Evolutionary conservation across 1,140 invertebrate genomes (phyloP).

Genomic region (Caenorhabditis latens): DNA sequence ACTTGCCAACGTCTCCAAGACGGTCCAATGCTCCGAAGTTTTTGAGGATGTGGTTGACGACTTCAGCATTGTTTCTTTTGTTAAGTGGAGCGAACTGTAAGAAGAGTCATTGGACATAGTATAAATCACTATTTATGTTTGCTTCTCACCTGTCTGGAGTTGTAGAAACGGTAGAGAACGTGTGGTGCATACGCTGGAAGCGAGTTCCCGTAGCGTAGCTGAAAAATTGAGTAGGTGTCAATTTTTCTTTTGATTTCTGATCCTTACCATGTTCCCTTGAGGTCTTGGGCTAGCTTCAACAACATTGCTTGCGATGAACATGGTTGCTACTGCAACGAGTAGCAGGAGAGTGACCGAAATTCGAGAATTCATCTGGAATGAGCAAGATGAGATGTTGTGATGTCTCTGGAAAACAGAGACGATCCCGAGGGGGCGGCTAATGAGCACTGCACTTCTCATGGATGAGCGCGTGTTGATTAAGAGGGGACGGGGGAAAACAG

Average conservation of each 20-base stretch:
- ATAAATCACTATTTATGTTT: neutral
- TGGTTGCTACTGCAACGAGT: constrained; percentile 20
- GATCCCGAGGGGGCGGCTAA: constrained; percentile 32
- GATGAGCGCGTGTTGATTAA: constrained; percentile 19
- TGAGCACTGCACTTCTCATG: constrained; percentile 7
- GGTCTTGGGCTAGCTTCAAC: constrained; percentile 28
- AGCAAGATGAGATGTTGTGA: constrained; percentile 25
- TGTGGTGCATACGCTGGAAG: constrained; percentile 44
- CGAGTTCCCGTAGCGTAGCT: constrained; percentile 27
- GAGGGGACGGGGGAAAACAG: neutral
- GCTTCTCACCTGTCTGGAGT: constrained; percentile 23
- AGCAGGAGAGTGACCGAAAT: constrained; percentile 47
- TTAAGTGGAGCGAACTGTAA: constrained; percentile 37
- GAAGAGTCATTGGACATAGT: neutral
- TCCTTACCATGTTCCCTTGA: constrained; percentile 39
- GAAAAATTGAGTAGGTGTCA: neutral
- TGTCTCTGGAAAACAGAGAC: constrained; percentile 7
- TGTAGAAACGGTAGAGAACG: constrained; percentile 41
- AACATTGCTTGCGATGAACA: constrained; percentile 21
- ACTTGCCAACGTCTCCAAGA: constrained; percentile 69
- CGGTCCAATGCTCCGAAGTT: constrained; percentile 66
- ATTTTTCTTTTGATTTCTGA: too few species aligned
- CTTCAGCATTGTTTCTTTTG: constrained; percentile 68
- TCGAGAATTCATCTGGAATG: constrained; percentile 40
- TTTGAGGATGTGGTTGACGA: constrained; percentile 68